phyloP scores from a whole-genome alignment of 2,113 vertebrate genomes.

The Hippocampus comes region DNA sequence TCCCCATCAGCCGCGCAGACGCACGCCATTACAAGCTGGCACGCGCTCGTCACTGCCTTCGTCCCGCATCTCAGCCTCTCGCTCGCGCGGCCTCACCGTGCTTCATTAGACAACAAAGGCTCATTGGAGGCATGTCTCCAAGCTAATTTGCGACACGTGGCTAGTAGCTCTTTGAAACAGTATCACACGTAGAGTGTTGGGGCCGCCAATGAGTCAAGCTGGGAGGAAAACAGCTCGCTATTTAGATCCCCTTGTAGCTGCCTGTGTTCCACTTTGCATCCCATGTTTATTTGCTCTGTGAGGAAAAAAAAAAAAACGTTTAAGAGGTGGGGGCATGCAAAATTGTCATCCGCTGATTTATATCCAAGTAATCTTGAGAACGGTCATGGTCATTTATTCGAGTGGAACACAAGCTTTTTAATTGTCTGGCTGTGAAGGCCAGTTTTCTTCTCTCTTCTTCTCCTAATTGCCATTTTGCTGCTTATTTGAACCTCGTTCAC shows the following conservation, averaged over 20 bases:
- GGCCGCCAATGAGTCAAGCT: slow-evolving; percentile 35
- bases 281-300: slow-evolving; percentile 27
- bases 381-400: slow-evolving; percentile 10
- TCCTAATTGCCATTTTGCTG: not conserved
- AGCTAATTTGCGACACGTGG: slow-evolving; percentile 64
- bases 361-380: slow-evolving; percentile 9
- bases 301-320: slow-evolving; percentile 12
- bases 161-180: slow-evolving; percentile 58
- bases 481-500: not conserved
- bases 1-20: not conserved
- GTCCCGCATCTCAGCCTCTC: slow-evolving; percentile 56
- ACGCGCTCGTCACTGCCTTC: slow-evolving; percentile 37
- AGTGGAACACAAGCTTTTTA: slow-evolving; percentile 1
- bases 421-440: not conserved
- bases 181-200: slow-evolving; percentile 56
- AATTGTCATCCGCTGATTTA: slow-evolving; percentile 6
- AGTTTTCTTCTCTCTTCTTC: not conserved
- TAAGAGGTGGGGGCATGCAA: slow-evolving; percentile 15
- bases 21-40: slow-evolving; percentile 13
- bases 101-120: slow-evolving; percentile 64
- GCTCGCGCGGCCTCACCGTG: slow-evolving; percentile 49
- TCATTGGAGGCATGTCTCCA: slow-evolving; percentile 62
- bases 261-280: slow-evolving; percentile 31
- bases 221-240: slow-evolving; percentile 46
- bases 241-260: slow-evolving; percentile 58